These are phyloP conservation scores for Cichlasoma orientale DNA, from an alignment of 2,797 vertebrate genomes.

Conservation along the genomic window DNA sequence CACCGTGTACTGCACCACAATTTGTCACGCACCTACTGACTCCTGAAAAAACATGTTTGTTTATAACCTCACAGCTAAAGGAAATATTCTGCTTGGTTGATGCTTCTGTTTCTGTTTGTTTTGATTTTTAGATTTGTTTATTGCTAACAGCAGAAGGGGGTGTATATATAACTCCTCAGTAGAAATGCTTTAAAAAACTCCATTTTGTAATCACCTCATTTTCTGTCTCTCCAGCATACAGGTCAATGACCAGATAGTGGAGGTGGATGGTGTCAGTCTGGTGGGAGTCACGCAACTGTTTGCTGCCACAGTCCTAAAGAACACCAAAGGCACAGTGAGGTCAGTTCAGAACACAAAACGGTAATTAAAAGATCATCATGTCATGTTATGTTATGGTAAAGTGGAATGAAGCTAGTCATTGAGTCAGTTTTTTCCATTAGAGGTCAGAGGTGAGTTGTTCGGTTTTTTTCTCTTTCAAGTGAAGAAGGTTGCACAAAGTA, in stretches of 20 bases:
- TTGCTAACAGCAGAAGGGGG: not conserved
- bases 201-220: not conserved
- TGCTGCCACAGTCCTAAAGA: conserved; percentile 94
- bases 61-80: conserved; percentile 50
- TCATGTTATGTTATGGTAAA: not conserved
- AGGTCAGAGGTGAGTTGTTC: not conserved
- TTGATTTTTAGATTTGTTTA: conserved; percentile 28
- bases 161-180: not conserved
- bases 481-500: not conserved
- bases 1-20: not conserved
- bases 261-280: conserved; percentile 91
- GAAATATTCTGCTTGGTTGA: conserved; percentile 24
- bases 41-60: conserved; percentile 49
- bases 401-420: conserved; percentile 1
- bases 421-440: not conserved
- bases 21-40: conserved; percentile 6
- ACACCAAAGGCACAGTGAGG: conserved; percentile 93
- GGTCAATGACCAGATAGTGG: conserved; percentile 95
- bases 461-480: not conserved
- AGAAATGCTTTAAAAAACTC: conserved; percentile 7
- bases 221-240: conserved; percentile 84
- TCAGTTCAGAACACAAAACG: conserved; percentile 62
- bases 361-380: not conserved
- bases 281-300: conserved; percentile 94
- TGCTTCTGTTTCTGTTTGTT: not conserved